Evolutionary conservation across 2,888 invertebrate species (phyloP), one percentile per base, ranked within the genome.

Genomic region (Agriopis marginaria): DNA sequence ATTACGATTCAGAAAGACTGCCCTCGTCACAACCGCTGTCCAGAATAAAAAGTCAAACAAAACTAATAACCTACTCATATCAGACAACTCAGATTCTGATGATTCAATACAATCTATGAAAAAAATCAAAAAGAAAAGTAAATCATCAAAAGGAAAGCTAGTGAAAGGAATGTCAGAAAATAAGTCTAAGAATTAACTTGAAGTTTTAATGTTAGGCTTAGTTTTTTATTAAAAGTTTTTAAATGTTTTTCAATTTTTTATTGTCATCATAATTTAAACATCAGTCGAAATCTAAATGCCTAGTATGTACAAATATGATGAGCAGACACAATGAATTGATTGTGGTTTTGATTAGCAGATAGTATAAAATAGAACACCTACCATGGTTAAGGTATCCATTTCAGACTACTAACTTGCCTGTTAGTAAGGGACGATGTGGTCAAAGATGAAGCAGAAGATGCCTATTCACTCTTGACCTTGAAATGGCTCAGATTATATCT

Each of bases 1-100:
- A 75, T 86, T 86, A 68, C 94, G 94, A 72, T 96, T 96, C 78
- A 95, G 95, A 79, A 95, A 95, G 76, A 90, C 95, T 69, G 95
- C 95, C 23, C 89, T 95, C 72, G 95, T 96, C 0, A 95, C 96
- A 42, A 95, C 96, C 11, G 95, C 96, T 3, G 83, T 94, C 44
- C 94, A 95, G 80, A 87, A 82, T 42, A 93, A 90, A 73, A 94
- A 93, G 78, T 76, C 79, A 62, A 87, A 75, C 71, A 79, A 74
- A 62, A 79, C 80, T 49, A 85, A 73, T 70, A 68, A 62, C 47
- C 23, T 61, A 23, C 76, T 85, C 42, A 79, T 87, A 11, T 89
- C 91, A 17, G 94, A 94, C 53, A 89, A 89, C 72, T 91, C 87
- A 12, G 95, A 91, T 79, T 86, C 94, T 7, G 94, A 95, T 47